A percentile compares a stretch with the other conserved stretches of the same genome.
phyloP scores from a whole-genome alignment of 2,113 vertebrate genomes.

The Corythoichthys intestinalis region DNA sequence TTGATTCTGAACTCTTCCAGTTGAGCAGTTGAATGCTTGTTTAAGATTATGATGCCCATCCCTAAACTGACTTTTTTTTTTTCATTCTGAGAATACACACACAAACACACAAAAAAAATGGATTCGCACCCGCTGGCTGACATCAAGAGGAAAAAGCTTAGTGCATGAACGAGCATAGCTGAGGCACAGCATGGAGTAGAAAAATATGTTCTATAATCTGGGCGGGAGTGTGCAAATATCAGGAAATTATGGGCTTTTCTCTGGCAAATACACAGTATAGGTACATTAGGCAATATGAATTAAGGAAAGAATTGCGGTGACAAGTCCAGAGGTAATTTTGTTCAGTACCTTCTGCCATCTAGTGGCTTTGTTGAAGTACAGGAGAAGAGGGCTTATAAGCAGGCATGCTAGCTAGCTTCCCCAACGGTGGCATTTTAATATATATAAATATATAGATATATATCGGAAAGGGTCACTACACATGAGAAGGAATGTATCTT shows the following conservation, averaged over 20 bases:
- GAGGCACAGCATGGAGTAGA: constrained; percentile 50
- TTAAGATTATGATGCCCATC: background rate
- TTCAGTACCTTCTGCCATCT: constrained; percentile 4
- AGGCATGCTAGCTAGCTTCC: background rate
- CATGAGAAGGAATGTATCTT: constrained; percentile 28
- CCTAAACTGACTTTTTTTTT: constrained; percentile 12
- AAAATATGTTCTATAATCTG: constrained; percentile 33
- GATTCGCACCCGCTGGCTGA: constrained; percentile 15
- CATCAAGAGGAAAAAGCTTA: constrained; percentile 19
- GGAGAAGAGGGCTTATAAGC: background rate
- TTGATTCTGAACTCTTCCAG: too few relatives aligned
- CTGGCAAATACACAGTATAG: background rate
- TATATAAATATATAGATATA: background rate
- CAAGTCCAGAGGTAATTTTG: background rate
- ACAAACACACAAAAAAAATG: constrained; percentile 35
- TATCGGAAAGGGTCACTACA: background rate
- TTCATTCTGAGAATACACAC: constrained; percentile 28
- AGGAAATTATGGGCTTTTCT: background rate
- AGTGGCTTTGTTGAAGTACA: constrained; percentile 4
- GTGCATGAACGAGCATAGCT: constrained; percentile 40
- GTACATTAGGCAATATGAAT: background rate
- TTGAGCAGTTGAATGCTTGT: too few relatives aligned
- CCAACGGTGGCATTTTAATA: background rate
- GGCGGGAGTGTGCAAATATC: background rate
- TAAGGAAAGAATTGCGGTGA: background rate